Evolutionary conservation across 1,140 invertebrate genomes (phyloP).

Genomic region (Chlorops oryzae): DNA sequence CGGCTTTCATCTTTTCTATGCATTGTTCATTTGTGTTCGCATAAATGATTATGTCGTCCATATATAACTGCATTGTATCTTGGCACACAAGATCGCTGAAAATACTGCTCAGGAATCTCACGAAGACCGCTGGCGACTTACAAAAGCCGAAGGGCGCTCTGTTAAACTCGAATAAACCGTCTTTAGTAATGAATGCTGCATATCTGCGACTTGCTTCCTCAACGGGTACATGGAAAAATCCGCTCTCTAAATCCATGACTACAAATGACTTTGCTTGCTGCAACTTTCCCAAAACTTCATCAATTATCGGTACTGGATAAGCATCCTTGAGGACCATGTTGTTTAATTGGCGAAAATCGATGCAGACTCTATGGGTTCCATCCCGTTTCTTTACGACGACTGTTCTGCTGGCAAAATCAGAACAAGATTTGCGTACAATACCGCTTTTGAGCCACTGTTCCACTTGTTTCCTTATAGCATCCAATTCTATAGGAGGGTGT

Average conservation of each 20-base stretch:
- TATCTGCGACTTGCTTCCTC: conserved; percentile 5
- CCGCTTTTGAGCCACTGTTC: conserved; percentile 1
- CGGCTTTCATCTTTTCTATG: conserved; percentile 19
- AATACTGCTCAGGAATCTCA: conserved; percentile 37
- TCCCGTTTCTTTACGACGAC: conserved; percentile 27
- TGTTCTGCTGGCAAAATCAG: conserved; percentile 20
- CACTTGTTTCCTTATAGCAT: background rate
- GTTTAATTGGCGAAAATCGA: conserved; percentile 26
- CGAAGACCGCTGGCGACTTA: conserved; percentile 44
- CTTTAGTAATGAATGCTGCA: conserved; percentile 1
- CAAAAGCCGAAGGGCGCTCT: conserved; percentile 1
- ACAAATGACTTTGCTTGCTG: conserved; percentile 14
- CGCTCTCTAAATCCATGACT: conserved; percentile 14
- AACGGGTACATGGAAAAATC: conserved; percentile 7
- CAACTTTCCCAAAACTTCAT: conserved; percentile 18
- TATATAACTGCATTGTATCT: conserved; percentile 2
- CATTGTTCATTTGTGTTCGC: conserved; percentile 3
- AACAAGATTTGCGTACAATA: conserved; percentile 2
- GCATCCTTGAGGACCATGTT: conserved; percentile 15
- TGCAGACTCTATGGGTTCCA: conserved; percentile 15
- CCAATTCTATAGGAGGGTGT: background rate
- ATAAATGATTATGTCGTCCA: conserved; percentile 12
- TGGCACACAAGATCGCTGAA: conserved; percentile 1
- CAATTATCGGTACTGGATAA: conserved; percentile 21
- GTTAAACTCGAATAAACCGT: conserved; percentile 5